Evolutionary conservation across 2,113 vertebrate genomes (phyloP), one percentile per base, ranked within the genome.

Genomic region (Hippocampus guttulatus): DNA sequence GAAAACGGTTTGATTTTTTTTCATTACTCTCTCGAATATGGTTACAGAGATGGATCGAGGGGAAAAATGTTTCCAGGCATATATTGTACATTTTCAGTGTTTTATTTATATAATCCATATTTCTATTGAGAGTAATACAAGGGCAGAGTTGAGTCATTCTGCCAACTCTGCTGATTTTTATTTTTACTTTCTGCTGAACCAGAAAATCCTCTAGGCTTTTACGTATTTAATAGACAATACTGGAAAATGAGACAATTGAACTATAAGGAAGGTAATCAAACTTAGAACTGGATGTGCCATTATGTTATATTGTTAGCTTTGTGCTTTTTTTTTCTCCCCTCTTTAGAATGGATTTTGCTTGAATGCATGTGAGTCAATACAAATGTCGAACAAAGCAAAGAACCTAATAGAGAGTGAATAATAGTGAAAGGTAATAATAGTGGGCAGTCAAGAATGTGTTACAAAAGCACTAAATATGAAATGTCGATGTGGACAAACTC

Each of bases 91-190:
- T 15, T 47, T n/a, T 43, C 5, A 27, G 64, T 65, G 43, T 47
- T 65, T 65, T 65, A 65, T 65, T 65, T 65, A 65, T 65, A 41
- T 69, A 68, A 82, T 78, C 73, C 54, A 60, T 27, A 57, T 67
- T 64, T 69, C 38, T 55, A 38, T 64, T 49, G 62, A 69, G 51
- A 65, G 47, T 47, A 65, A 65, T 27, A 70, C 25, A 67, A 41
- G 61, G 68, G 40, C 67, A 62, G 27, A 15, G 12, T 25, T 51
- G 63, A 67, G 43, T 70, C 38, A 69, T 57, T 83, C 49, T 60
- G 27, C 27, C 30, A 40, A 30, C 64, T 70, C 58, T 23, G 51
- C 61, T 25, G n/a, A 66, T 5, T 74, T 71, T 54, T 60, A 52
- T 41, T 23, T 68, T 52, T 55, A 62, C 58, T 7, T 65, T 14